These are phyloP conservation scores for Hyalella azteca DNA, from an alignment of 2,888 invertebrate genomes.

Conservation along the genomic window DNA sequence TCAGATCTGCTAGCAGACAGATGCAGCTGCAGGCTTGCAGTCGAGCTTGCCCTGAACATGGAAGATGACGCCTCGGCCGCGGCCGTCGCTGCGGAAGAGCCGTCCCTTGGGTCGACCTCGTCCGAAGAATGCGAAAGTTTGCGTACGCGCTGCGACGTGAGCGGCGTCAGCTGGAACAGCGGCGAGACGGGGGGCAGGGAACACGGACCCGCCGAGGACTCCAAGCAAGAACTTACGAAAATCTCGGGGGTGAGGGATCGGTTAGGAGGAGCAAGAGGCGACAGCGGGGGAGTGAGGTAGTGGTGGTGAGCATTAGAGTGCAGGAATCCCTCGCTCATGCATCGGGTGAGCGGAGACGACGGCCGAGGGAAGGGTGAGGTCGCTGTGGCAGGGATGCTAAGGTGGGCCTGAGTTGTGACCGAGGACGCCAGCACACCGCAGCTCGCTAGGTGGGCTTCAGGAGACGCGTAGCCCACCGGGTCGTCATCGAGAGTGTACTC, in stretches of 20 bases:
- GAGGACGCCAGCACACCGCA: constrained; percentile 53
- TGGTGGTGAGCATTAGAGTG: not conserved
- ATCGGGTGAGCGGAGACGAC: constrained; percentile 9
- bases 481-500: not conserved
- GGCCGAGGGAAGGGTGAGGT: not conserved
- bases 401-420: not conserved
- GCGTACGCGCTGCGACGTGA: constrained; percentile 45
- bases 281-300: constrained; percentile 38
- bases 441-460: constrained; percentile 41
- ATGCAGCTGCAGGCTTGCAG: constrained; percentile 50
- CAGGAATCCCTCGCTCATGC: constrained; percentile 14
- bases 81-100: constrained; percentile 36
- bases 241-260: constrained; percentile 57
- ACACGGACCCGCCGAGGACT: not conserved
- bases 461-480: not conserved
- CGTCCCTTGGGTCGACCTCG: constrained; percentile 52
- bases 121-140: constrained; percentile 58
- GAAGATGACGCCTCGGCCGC: not conserved
- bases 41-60: constrained; percentile 51
- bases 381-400: not conserved
- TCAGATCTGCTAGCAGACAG: constrained; percentile 42
- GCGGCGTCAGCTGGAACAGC: constrained; percentile 6
- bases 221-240: constrained; percentile 45
- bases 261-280: constrained; percentile 31
- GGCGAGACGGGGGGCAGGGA: not conserved